Evolutionary conservation across 2,797 vertebrate species (phyloP), one percentile per base, ranked within the genome.

Genomic region (Epinephelus awoara): DNA sequence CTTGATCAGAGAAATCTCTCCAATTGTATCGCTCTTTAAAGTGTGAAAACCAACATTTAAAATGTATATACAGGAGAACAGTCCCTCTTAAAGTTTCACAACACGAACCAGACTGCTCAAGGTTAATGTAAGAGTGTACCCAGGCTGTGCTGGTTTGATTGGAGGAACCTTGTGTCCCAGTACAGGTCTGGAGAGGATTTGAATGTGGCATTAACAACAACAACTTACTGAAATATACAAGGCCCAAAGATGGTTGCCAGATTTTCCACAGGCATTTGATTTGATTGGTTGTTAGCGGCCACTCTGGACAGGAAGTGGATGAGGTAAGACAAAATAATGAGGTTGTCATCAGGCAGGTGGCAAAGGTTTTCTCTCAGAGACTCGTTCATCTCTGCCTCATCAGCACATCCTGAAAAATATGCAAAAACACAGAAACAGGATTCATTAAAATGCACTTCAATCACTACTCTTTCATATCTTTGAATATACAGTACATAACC

Each of bases 201-300:
- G 7, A 80, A 68, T 58, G 12, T 82, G 54, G 23, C 40, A 72
- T 57, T 58, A 63, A 68, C 23, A 59, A 69, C 34, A 57, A 44
- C 21, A 18, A 93, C 95, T 95, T 89, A 96, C 96, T 88, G 94
- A 86, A 97, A 97, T 71, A 97, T 86, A 68, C 93, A 94, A 52
- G 96, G 96, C 65, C 96, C 95, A 83, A 96, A 96, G 67, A 96
- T 91, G 27, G 93, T 83, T 14, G 96, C 94, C 56, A 97, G 89
- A 79, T 96, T 96, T 90, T 97, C 94, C 80, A 95, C 66, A 44
- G 95, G 95, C 96, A 96, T 97, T 69, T 93, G 93, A 91, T 97
- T 97, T 67, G 85, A 92, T 11, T 94, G 88, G 78, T 95, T 96
- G 70, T 94, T 71, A 21, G 88, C 77, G 1, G 95, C 93, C 68